Evolutionary conservation across 2,113 vertebrate species (phyloP).

Genomic region (Nicator chloris): DNA sequence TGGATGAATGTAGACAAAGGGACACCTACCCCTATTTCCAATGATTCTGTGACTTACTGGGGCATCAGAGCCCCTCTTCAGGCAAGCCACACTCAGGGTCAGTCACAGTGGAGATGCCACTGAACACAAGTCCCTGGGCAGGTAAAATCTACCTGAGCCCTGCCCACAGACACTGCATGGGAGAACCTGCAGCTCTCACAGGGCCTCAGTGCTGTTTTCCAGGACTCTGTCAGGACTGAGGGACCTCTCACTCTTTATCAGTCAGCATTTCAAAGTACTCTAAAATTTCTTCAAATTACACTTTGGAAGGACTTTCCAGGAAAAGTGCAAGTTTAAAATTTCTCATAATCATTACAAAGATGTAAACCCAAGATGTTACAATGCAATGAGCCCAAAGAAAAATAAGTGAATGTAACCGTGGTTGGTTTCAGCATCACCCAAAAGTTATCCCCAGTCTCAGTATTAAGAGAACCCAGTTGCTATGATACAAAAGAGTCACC

Average conservation of each 20-base stretch:
- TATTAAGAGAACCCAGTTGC: not conserved
- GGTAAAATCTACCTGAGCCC: not conserved
- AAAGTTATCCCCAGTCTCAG: not conserved
- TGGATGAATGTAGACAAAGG: not conserved
- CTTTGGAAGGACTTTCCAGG: not conserved
- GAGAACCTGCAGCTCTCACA: not conserved
- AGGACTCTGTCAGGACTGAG: not conserved
- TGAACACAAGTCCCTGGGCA: not conserved
- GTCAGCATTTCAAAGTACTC: not conserved
- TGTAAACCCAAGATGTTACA: not conserved
- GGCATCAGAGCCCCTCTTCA: not conserved
- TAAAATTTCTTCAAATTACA: not conserved
- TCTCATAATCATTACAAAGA: not conserved
- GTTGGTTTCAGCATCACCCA: not conserved
- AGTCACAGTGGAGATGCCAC: not conserved
- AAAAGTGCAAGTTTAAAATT: not conserved
- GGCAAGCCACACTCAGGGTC: not conserved
- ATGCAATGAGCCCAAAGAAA: not conserved
- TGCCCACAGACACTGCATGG: not conserved
- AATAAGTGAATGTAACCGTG: not conserved
- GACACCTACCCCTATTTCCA: not conserved
- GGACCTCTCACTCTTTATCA: not conserved
- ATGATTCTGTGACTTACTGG: not conserved
- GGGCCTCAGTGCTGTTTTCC: not conserved
- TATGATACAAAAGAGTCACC: not conserved